Percentiles rank a stretch among this genome's conserved stretches.
phyloP scores from a whole-genome alignment of 2,888 invertebrate species.

The Sinopyrophorus schimmeli region DNA sequence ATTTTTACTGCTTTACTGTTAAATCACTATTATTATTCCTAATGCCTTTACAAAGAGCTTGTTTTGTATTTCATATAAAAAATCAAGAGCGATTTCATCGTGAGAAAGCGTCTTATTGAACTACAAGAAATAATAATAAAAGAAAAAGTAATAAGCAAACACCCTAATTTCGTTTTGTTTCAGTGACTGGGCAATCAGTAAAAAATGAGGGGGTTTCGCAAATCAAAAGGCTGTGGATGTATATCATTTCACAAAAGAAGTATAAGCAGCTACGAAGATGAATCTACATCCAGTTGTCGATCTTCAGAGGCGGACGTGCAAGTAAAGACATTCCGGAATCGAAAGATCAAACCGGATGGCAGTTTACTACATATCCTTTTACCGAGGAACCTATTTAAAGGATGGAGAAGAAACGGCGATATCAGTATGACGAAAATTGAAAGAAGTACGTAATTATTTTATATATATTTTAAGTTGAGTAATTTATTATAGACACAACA shows the following conservation, averaged over 20 bases:
- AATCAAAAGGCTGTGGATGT: conserved; percentile 38
- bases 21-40: too few species aligned
- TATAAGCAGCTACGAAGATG: conserved; percentile 43
- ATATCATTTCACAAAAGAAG: conserved; percentile 37
- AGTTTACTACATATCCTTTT: conserved; percentile 61
- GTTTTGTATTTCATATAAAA: too few species aligned
- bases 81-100: too few species aligned
- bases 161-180: conserved; percentile 11
- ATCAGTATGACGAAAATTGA: conserved; percentile 78
- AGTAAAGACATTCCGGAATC: conserved; percentile 46
- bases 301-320: conserved; percentile 37
- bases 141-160: too few species aligned
- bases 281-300: conserved; percentile 38
- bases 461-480: too few species aligned
- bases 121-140: too few species aligned
- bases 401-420: conserved; percentile 68
- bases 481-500: too few species aligned
- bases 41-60: too few species aligned
- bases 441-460: conserved; percentile 77
- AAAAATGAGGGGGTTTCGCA: conserved; percentile 34
- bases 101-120: too few species aligned
- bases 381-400: conserved; percentile 65
- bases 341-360: conserved; percentile 47
- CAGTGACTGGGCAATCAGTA: conserved; percentile 6
- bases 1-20: too few species aligned